Conservation (phyloP, 2,888 invertebrate species). For the Actias luna region DNA sequence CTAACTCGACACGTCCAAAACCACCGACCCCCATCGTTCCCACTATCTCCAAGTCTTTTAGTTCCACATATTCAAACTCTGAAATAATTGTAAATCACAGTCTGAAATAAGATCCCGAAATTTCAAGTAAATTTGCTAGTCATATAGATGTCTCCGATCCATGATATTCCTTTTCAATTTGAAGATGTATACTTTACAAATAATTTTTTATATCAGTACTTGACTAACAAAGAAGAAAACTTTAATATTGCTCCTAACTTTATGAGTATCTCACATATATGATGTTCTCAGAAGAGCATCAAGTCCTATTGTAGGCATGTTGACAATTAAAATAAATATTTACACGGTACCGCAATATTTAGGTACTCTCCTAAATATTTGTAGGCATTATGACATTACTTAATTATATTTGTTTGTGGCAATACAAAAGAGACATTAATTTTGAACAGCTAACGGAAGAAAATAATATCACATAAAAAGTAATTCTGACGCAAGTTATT, state of each 20-base stretch:
- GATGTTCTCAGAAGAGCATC: background rate
- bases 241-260: background rate
- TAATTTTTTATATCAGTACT: background rate
- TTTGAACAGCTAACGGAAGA: background rate
- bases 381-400: background rate
- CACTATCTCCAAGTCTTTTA: constrained; percentile 90
- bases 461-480: background rate
- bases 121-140: background rate
- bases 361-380: background rate
- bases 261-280: background rate
- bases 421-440: background rate
- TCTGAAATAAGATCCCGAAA: too few relatives aligned
- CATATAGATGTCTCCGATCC: background rate
- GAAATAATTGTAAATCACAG: constrained; percentile 24
- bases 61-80: constrained; percentile 85
- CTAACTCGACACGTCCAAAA: constrained; percentile 93
- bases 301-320: background rate
- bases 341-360: background rate
- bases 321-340: too few relatives aligned
- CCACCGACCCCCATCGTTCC: constrained; percentile 96
- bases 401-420: too few relatives aligned
- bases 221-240: background rate
- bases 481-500: background rate
- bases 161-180: background rate
- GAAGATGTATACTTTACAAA: background rate